Evolutionary conservation across 2,797 vertebrate genomes (phyloP).

Genomic region (Nannoperca australis): DNA sequence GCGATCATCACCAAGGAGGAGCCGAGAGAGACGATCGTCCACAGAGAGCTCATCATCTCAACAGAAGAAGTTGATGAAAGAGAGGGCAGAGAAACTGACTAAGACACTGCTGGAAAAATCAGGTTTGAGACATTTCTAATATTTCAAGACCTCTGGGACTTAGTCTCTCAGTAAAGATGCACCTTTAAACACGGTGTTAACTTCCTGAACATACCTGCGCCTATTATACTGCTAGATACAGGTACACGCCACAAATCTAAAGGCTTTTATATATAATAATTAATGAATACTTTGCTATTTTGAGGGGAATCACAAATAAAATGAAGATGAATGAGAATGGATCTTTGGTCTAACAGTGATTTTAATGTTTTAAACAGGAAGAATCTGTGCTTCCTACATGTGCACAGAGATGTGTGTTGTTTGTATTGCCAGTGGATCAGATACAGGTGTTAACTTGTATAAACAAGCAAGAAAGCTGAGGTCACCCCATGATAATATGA

Average conservation of each 20-base stretch:
- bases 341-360: no score
- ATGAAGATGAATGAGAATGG: no score
- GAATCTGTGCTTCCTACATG: neutral
- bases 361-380: no score
- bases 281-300: no score
- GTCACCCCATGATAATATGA: neutral
- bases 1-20: neutral
- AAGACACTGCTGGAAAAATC: constrained; percentile 81
- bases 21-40: neutral
- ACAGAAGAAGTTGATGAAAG: constrained; percentile 26
- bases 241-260: neutral
- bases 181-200: no score
- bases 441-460: neutral
- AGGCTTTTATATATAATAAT: neutral
- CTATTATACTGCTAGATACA: neutral
- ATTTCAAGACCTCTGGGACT: neutral
- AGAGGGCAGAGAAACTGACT: constrained; percentile 67
- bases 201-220: no score
- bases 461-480: neutral
- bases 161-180: neutral
- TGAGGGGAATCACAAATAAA: no score
- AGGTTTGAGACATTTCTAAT: constrained; percentile 62
- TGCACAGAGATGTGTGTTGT: neutral
- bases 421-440: neutral
- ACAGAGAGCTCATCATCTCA: neutral